Evolutionary conservation across 2,113 vertebrate genomes (phyloP).

Genomic region (Trichomycterus rosablanca): DNA sequence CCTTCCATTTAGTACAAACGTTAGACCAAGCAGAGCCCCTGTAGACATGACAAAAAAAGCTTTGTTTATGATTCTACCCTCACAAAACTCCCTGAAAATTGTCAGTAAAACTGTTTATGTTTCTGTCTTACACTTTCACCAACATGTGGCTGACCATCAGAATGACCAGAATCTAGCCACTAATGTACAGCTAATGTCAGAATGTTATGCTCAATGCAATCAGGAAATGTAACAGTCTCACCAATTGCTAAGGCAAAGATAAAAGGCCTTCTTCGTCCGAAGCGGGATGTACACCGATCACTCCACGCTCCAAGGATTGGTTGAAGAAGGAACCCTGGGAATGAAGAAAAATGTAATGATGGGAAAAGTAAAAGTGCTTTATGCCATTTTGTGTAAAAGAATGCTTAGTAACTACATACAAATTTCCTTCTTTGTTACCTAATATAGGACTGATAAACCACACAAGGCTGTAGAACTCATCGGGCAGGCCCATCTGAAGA

Average conservation of each 20-base stretch:
- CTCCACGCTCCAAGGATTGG: conserved; percentile 94
- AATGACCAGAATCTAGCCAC: neutral
- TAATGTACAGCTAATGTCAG: neutral
- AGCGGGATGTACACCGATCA: conserved; percentile 89
- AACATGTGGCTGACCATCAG: too few species aligned
- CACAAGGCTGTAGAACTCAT: conserved; percentile 93
- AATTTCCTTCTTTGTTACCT: conserved; percentile 81
- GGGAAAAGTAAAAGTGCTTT: neutral
- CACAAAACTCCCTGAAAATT: too few species aligned
- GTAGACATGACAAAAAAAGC: neutral
- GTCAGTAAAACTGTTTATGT: too few species aligned
- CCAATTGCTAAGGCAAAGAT: conserved; percentile 93
- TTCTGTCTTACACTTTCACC: too few species aligned
- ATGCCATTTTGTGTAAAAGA: too few species aligned
- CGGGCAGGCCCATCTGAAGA: conserved; percentile 94
- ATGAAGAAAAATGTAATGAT: neutral
- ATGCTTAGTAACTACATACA: too few species aligned
- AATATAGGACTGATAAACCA: conserved; percentile 98
- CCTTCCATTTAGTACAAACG: conserved; percentile 85
- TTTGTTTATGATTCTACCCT: neutral
- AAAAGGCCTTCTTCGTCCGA: conserved; percentile 91
- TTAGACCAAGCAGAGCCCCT: conserved; percentile 87
- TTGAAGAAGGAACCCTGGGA: conserved; percentile 87
- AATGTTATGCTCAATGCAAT: neutral
- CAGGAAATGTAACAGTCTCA: conserved; percentile 51